These are phyloP conservation scores for Drosophila macrothrix DNA, from an alignment of 2,888 invertebrate genomes.

Conservation along the genomic window DNA sequence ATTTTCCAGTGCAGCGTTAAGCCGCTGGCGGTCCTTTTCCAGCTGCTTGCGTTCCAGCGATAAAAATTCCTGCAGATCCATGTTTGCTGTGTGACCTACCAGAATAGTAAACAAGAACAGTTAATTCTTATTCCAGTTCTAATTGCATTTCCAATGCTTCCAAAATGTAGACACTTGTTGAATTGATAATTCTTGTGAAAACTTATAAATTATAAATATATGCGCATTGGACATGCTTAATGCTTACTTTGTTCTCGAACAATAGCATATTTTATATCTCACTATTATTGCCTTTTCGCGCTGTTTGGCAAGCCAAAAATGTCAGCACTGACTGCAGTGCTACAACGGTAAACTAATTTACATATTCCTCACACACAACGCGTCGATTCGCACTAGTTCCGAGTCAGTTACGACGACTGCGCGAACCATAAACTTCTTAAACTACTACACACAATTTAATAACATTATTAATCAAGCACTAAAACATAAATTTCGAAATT, in stretches of 20 bases:
- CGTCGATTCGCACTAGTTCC: slow-evolving; percentile 8
- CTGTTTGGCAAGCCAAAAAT: slow-evolving; percentile 6
- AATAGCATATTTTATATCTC: neutral
- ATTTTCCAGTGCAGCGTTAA: slow-evolving; percentile 33
- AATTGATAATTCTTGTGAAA: neutral
- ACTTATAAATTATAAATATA: neutral
- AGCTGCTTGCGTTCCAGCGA: slow-evolving; percentile 64
- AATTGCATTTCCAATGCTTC: neutral
- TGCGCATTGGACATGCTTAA: neutral
- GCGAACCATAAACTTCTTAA: neutral
- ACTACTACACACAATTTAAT: neutral
- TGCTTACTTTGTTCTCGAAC: neutral
- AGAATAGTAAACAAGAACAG: neutral
- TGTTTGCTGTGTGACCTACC: slow-evolving; percentile 28
- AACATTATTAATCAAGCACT: slow-evolving; percentile 6
- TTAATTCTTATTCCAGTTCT: neutral
- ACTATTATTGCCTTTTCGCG: neutral
- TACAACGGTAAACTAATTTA: slow-evolving; percentile 10
- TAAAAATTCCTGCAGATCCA: slow-evolving; percentile 77
- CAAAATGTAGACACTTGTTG: neutral
- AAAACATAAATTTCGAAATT: slow-evolving; percentile 42
- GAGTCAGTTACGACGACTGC: neutral
- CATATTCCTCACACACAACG: slow-evolving; percentile 10
- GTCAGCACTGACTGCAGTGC: slow-evolving; percentile 26
- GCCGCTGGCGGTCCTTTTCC: slow-evolving; percentile 62